Conservation (phyloP, 1,140 invertebrate genomes). For the Ceratina japonica region DNA sequence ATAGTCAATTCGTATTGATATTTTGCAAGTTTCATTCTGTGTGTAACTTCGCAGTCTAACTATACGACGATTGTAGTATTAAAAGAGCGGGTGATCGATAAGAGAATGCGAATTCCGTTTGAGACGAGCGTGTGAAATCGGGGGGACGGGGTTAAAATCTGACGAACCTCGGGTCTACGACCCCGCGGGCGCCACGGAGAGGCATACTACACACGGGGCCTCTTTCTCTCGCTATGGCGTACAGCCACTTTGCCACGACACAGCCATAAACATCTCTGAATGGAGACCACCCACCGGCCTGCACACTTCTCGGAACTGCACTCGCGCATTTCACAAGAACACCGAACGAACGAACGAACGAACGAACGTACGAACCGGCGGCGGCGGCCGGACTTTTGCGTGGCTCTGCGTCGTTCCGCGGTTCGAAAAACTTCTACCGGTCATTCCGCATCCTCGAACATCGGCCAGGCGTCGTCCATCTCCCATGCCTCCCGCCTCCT, state of each 20-base stretch:
- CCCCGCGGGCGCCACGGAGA: constrained; percentile 50
- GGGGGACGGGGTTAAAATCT: constrained; percentile 43
- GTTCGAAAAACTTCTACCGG: constrained; percentile 17
- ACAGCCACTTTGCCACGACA: constrained; percentile 69
- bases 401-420: constrained; percentile 24
- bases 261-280: constrained; percentile 72
- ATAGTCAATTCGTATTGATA: too few relatives aligned
- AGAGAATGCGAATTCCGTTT: neutral
- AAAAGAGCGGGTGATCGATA: constrained; percentile 17
- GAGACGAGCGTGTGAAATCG: neutral
- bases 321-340: constrained; percentile 64
- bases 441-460: constrained; percentile 19
- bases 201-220: constrained; percentile 17
- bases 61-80: too few relatives aligned
- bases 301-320: constrained; percentile 64
- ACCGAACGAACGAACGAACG: constrained; percentile 37
- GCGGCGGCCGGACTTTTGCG: constrained; percentile 44
- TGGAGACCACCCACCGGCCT: constrained; percentile 70
- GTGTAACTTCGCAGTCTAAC: too few relatives aligned
- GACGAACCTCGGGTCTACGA: constrained; percentile 62
- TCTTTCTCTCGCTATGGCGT: constrained; percentile 57
- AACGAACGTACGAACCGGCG: constrained; percentile 12
- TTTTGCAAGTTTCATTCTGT: too few relatives aligned
- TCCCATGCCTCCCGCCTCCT: neutral
- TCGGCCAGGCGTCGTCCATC: constrained; percentile 9